Base-by-base conservation (phyloP, 2,888 invertebrate genomes). In the Ichneumon xanthorius region DNA sequence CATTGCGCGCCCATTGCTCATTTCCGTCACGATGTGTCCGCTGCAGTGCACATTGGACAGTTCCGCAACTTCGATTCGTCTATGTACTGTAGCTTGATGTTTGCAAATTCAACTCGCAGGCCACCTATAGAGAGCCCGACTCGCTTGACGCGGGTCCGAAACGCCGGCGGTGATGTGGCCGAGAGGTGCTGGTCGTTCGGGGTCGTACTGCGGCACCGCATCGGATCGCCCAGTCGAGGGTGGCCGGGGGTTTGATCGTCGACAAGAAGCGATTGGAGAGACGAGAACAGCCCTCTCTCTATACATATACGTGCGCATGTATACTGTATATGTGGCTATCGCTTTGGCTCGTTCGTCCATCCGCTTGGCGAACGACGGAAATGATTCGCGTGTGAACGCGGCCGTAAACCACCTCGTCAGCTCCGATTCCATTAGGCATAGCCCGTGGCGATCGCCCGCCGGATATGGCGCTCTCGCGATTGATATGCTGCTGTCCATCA, bases 341-440 rank as follows among this genome's bases (percentile, higher is more conserved):
- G 26, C 37, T 48, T 48, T 37, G 30, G 50, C 65, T 77, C 67
- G 77, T 55, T 77, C 77, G 77, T 67, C 75, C 79, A 81, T 80
- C 81, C 75, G 80, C 68, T 82, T 61, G 75, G 58, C 80, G 80
- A 85, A 82, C 82, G 86, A 82, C 87, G 87, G 88, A 89, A 90
- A 89, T 89, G 84, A 88, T 88, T 88, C 85, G 87, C 80, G 81
- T 82, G 87, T 85, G 85, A 87, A 86, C 82, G 84, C 73, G 78
- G 80, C 83, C 87, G 88, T 90, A 89, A 89, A 89, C 87, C 87
- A 87, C 84, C 83, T 75, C 85, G 84, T 89, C 89, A 86, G 82
- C 67, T 86, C 63, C 80, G 83, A 87, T 88, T 89, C 89, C 87
- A 88, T 87, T 88, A 88, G 88, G 77, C 88, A 89, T 88, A 87